Conservation (phyloP, 2,888 invertebrate species). For the Cantharis rustica region DNA sequence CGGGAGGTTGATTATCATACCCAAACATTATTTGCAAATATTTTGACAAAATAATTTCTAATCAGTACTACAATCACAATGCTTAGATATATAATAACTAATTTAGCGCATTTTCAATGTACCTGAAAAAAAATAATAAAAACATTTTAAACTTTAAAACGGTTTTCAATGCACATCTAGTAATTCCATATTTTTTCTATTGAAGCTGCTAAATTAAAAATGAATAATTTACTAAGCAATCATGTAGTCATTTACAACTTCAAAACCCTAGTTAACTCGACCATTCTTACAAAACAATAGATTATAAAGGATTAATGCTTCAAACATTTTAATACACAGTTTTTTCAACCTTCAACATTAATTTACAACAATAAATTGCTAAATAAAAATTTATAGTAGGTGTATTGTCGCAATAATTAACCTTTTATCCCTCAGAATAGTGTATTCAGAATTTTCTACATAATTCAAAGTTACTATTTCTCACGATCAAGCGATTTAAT, state of each 20-base stretch:
- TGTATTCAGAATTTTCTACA: background rate
- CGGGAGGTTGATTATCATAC: background rate
- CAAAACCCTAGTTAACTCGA: background rate
- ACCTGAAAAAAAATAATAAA: background rate
- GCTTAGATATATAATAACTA: background rate
- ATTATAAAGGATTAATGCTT: background rate
- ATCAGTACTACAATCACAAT: background rate
- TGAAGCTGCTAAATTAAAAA: conserved; percentile 7
- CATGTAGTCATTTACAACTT: background rate
- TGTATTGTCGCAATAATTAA: background rate
- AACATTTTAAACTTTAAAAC: background rate
- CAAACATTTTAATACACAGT: background rate
- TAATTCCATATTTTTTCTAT: background rate
- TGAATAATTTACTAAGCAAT: conserved; percentile 11
- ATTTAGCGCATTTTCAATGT: background rate
- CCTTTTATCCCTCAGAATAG: background rate
- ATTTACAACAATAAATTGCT: background rate
- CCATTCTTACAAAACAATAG: conserved; percentile 2
- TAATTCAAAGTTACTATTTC: background rate
- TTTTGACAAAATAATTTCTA: background rate
- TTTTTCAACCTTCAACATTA: background rate
- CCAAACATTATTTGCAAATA: background rate
- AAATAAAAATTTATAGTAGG: background rate
- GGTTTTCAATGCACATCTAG: background rate
- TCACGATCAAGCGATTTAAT: background rate